Base-by-base conservation (phyloP, 2,113 vertebrate species). In the Vidua chalybeata region DNA sequence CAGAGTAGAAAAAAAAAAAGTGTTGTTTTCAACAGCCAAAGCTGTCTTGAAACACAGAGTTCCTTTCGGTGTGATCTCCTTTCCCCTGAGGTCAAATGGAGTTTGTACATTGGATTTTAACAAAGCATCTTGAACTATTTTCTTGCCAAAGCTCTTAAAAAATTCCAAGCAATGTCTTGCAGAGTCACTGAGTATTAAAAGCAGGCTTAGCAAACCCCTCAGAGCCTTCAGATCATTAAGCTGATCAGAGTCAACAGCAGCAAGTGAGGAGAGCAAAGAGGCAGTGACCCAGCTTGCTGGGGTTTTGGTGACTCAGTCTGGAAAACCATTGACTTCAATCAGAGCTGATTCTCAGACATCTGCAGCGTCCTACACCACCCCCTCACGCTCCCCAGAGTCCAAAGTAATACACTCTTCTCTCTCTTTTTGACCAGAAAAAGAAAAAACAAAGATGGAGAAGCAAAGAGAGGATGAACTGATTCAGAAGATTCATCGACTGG, bases 401-500 rank as follows among this genome's bases (percentile, higher is more conserved):
- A 26, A 15, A 61, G 39, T 49, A 67, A 68, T 43, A 26, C 31
- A 49, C 39, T 94, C 18, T 62, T 49, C 22, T 46, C 54, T 73
- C 68, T 93, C 84, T 89, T 83, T 97, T 90, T 93, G 81, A 79
- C 12, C 97, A 99, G 99, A 99, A 94, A 99, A 98, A 97, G 99
- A 99, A 27, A 99, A 99, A 97, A 99, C 89, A 18, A 99, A 98
- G 96, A 97, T 98, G 87, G 98, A 99, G 92, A 98, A 97, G 93
- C 98, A 99, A 97, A 98, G 97, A 86, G 99, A 99, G 56, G 99
- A 99, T 54, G 99, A 99, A 87, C 90, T 99, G 61, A 99, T 99
- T 96, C 98, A 99, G 97, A 99, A 99, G 98, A 99, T 99, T 92
- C 99, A 99, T 78, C 99, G 98, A 85, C 97, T 99, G 97, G 99